Base-by-base conservation (phyloP, 2,797 vertebrate species). In the Eutrigla gurnardus region DNA sequence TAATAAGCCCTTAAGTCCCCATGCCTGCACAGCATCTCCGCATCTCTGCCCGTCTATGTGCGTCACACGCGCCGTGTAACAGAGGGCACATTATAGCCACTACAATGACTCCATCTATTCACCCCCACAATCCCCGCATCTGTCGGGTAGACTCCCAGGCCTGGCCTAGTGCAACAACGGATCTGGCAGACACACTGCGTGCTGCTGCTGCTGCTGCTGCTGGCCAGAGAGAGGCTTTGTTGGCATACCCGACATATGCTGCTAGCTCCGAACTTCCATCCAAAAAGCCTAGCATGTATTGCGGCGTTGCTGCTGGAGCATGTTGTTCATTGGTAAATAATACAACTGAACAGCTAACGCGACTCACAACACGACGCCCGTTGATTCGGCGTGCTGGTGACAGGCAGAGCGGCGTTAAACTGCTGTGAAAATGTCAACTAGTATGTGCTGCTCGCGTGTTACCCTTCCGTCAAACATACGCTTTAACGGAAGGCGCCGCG, bases 31-130 rank as follows among this genome's bases (percentile, higher is more conserved):
- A 82, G 69, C 88, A 85, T 81, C 78, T 81, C 78, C 39, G 47
- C 40, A 54, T 80, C 70, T 2, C 73, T 7, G 74, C 32, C 75
- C 3, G 32, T 47, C 7, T 47, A n/a, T 36, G 76, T 69, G 57
- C 61, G 45, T 68, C 88, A 90, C 79, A 39, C 65, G 43, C 85
- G 57, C 32, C 35, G 62, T 43, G 13, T 14, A 79, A 91, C 88
- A 92, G 77, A 87, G 78, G 87, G 42, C 75, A 88, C 86, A 91
- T 88, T 91, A 85, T 90, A 53, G 74, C 67, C 55, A 78, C 70
- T 62, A 92, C 90, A 93, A 92, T 89, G 89, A 55, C 59, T 75
- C 78, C 73, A 70, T 89, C 83, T 86, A 86, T 90, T 79, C 85
- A 61, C 73, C 55, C 25, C 65, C 37, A 90, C 87, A 86, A 78